Conservation (phyloP, 2,888 invertebrate species). For the Halictus quadricinctus region DNA sequence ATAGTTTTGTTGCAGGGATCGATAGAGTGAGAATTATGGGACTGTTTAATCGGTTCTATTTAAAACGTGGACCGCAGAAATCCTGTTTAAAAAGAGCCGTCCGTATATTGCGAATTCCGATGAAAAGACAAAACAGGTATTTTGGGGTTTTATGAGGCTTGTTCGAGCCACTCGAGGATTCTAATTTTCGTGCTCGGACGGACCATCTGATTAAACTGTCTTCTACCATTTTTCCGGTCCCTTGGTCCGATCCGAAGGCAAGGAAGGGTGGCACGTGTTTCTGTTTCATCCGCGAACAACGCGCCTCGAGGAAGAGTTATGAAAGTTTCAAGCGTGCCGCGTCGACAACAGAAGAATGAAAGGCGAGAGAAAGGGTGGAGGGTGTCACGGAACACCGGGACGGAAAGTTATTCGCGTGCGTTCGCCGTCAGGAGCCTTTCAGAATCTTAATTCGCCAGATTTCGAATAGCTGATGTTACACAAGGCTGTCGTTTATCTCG, state of each 20-base stretch:
- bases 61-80: neutral
- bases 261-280: neutral
- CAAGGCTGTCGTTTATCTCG: too few species aligned
- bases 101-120: neutral
- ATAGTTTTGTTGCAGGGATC: neutral
- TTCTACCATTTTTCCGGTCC: neutral
- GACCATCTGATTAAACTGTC: neutral
- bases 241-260: neutral
- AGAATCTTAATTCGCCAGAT: neutral
- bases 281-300: neutral
- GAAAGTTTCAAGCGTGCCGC: neutral
- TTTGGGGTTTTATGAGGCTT: neutral
- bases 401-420: neutral
- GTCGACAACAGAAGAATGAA: neutral
- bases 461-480: neutral
- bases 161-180: neutral
- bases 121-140: neutral
- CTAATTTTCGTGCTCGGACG: neutral
- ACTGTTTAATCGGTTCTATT: neutral
- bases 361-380: neutral
- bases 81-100: neutral
- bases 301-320: neutral
- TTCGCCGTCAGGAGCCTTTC: neutral
- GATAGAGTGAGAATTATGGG: neutral
- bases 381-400: neutral